Evolutionary conservation across 2,797 vertebrate species (phyloP), one percentile per base, ranked within the genome.

Genomic region (Clarias fuscus): DNA sequence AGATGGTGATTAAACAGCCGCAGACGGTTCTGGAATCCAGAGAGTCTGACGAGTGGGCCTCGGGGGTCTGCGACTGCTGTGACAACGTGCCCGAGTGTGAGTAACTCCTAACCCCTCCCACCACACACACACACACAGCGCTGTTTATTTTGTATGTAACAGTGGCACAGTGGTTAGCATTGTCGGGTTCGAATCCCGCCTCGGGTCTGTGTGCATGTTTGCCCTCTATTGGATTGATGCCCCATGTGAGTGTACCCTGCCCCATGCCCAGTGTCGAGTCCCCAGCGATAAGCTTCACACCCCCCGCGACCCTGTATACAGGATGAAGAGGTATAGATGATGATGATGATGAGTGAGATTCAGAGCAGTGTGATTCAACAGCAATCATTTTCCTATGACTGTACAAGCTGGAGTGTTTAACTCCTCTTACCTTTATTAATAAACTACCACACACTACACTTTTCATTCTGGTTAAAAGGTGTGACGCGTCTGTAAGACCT

Each of bases 71-170:
- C 72, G 89, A 88, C 77, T 92, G 90, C 84, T 84, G 65, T 17
- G 48, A 92, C 0, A 65, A 92, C 40, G 37, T 89, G 37, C 5
- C 84, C 14, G 88, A 90, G 20, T 92, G 90, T 91, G 73, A 91
- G 90, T 2, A n/a, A 15, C 33, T 2, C 27, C 4, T 4, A 1
- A 27, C 10, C 14, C 2, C 3, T n/a, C n/a, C n/a, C n/a, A n/a
- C n/a, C 61, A 18, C 61, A 62, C 61, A 62, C 61, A 62, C 15
- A 33, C 62, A 64, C 75, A 33, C 73, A 30, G 6, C 1, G 14
- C 43, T 15, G 10, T 48, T 48, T n/a, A 75, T n/a, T 14, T 37
- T 8, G 13, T 1, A 11, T 22, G 11, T 73, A 73, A 75, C 2
- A 0, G 43, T 1, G 8, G 8, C 43, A 48, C 1, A 48, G 10